Evolutionary conservation across 2,888 invertebrate genomes (phyloP).

Genomic region (Callinectes sapidus): DNA sequence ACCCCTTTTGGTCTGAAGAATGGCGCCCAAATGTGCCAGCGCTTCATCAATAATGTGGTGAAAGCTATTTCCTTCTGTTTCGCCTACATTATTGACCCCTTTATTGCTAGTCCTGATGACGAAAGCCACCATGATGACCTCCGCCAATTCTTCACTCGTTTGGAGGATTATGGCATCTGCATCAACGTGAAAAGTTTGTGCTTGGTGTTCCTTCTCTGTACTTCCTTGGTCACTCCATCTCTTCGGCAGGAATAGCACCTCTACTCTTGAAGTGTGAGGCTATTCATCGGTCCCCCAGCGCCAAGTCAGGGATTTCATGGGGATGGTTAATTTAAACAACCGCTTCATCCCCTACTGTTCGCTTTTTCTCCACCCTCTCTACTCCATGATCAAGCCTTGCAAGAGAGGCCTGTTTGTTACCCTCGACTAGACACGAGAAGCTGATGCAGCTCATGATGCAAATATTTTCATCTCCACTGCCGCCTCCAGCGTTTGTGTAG

Average conservation of each 20-base stretch:
- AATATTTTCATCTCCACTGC: background rate
- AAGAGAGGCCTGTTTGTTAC: slow-evolving; percentile 25
- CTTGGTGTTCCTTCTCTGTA: background rate
- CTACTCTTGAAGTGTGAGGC: background rate
- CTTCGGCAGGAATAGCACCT: slow-evolving; percentile 11
- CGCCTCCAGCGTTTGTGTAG: background rate
- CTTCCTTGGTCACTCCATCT: slow-evolving; percentile 41
- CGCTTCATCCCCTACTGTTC: background rate
- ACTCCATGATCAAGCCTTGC: slow-evolving; percentile 36
- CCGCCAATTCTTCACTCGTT: background rate
- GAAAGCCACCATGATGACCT: background rate
- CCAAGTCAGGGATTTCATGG: slow-evolving; percentile 17
- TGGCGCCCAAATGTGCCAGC: background rate
- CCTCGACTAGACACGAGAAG: background rate
- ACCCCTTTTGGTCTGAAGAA: slow-evolving; percentile 30
- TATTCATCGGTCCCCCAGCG: background rate
- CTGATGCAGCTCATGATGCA: slow-evolving; percentile 13
- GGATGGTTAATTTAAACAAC: slow-evolving; percentile 32
- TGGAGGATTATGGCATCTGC: slow-evolving; percentile 10
- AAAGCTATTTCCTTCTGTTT: background rate
- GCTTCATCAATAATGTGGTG: background rate
- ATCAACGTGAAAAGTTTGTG: slow-evolving; percentile 32
- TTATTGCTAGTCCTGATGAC: background rate
- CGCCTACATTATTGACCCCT: slow-evolving; percentile 27
- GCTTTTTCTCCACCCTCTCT: slow-evolving; percentile 5